Conservation (phyloP, 2,113 vertebrate species). For the Ictalurus punctatus region DNA sequence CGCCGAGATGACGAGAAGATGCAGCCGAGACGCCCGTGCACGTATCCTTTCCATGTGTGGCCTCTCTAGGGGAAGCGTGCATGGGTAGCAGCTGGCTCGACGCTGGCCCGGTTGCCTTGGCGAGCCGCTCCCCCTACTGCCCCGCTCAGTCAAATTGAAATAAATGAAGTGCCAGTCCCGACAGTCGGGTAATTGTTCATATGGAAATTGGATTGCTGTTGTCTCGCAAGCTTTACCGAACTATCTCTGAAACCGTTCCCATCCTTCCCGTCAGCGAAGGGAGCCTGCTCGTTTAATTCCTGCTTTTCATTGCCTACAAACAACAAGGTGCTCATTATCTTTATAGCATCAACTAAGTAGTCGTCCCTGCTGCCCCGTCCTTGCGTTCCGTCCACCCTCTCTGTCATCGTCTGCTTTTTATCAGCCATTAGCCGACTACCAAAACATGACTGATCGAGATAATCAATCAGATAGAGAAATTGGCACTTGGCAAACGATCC, state of each 20-base stretch:
- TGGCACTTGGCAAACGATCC: constrained; percentile 44
- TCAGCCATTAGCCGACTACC: constrained; percentile 54
- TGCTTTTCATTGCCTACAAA: constrained; percentile 34
- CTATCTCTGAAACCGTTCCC: constrained; percentile 61
- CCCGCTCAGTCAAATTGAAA: constrained; percentile 74
- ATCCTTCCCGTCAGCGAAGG: constrained; percentile 39
- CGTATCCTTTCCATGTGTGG: constrained; percentile 6
- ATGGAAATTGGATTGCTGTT: constrained; percentile 74
- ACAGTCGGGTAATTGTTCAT: constrained; percentile 75
- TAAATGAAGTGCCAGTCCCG: constrained; percentile 76
- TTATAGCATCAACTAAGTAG: background rate
- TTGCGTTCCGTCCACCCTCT: constrained; percentile 36
- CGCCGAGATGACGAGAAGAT: background rate
- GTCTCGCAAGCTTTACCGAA: constrained; percentile 62
- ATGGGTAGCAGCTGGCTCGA: constrained; percentile 31
- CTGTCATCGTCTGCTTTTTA: constrained; percentile 51
- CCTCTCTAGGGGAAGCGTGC: constrained; percentile 35
- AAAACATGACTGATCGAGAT: constrained; percentile 40
- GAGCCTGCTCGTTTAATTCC: constrained; percentile 17
- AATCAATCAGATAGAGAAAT: constrained; percentile 43
- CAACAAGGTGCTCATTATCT: constrained; percentile 31
- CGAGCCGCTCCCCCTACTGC: constrained; percentile 51
- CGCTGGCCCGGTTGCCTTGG: constrained; percentile 57
- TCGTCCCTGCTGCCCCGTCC: constrained; percentile 29
- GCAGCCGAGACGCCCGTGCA: background rate